Evolutionary conservation across 2,113 vertebrate species (phyloP).

Genomic region (Nanorana parkeri): DNA sequence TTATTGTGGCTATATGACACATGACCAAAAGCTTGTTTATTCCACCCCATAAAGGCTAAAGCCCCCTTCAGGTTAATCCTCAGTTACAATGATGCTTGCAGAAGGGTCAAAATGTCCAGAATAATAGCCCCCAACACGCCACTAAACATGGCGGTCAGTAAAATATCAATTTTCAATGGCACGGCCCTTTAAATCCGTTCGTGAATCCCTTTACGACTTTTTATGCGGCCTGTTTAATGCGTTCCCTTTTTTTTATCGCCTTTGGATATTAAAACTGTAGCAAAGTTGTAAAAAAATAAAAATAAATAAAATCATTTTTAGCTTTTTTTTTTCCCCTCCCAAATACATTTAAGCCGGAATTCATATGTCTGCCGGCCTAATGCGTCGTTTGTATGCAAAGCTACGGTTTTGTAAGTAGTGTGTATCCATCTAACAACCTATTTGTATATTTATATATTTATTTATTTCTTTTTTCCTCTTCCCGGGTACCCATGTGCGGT

Average conservation of each 20-base stretch:
- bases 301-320: neutral
- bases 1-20: too few species aligned
- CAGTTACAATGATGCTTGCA: too few species aligned
- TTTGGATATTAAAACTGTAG: constrained; percentile 37
- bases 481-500: accelerated
- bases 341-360: neutral
- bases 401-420: neutral
- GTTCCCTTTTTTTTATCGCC: constrained; percentile 25
- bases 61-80: too few species aligned
- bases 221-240: constrained; percentile 9
- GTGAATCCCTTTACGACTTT: neutral
- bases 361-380: constrained; percentile 47
- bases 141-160: too few species aligned
- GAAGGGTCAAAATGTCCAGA: too few species aligned
- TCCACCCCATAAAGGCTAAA: too few species aligned
- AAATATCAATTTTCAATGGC: too few species aligned
- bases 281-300: constrained; percentile 20
- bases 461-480: neutral
- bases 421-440: neutral
- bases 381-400: neutral
- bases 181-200: too few species aligned
- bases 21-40: too few species aligned
- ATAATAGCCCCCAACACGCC: too few species aligned
- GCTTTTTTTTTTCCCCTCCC: neutral
- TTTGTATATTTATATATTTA: neutral